Conservation (phyloP, 1,140 invertebrate species). For the Maniola jurtina region DNA sequence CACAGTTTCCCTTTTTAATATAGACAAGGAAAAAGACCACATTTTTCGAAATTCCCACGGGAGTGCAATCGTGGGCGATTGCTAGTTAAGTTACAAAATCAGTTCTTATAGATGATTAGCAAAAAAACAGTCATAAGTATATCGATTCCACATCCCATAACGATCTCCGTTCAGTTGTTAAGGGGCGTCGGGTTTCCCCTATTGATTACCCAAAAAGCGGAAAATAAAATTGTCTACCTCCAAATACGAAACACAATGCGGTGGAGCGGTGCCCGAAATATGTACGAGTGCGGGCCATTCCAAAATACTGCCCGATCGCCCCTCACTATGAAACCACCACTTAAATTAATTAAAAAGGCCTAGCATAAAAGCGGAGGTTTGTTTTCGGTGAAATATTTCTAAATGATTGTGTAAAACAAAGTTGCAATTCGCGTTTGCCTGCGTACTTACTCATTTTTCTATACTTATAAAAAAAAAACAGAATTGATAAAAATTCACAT, state of each 20-base stretch:
- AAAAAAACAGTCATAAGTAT: background rate
- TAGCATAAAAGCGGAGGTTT: slow-evolving; percentile 24
- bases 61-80: too few relatives aligned
- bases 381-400: background rate
- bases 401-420: background rate
- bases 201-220: slow-evolving; percentile 78
- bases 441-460: too few relatives aligned
- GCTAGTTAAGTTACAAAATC: too few relatives aligned
- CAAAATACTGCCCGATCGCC: slow-evolving; percentile 25
- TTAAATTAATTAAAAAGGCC: slow-evolving; percentile 54
- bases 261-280: slow-evolving; percentile 17
- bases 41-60: too few relatives aligned
- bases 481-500: too few relatives aligned
- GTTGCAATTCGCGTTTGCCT: background rate
- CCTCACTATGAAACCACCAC: slow-evolving; percentile 36
- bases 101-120: background rate
- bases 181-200: slow-evolving; percentile 70
- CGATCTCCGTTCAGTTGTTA: slow-evolving; percentile 43
- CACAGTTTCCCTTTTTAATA: too few relatives aligned
- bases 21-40: too few relatives aligned
- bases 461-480: too few relatives aligned
- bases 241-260: slow-evolving; percentile 54
- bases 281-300: slow-evolving; percentile 22
- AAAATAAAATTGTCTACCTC: slow-evolving; percentile 74
- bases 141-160: slow-evolving; percentile 2